Evolutionary conservation across 2,888 invertebrate species (phyloP), one percentile per base, ranked within the genome.

Genomic region (Synanthedon vespiformis): DNA sequence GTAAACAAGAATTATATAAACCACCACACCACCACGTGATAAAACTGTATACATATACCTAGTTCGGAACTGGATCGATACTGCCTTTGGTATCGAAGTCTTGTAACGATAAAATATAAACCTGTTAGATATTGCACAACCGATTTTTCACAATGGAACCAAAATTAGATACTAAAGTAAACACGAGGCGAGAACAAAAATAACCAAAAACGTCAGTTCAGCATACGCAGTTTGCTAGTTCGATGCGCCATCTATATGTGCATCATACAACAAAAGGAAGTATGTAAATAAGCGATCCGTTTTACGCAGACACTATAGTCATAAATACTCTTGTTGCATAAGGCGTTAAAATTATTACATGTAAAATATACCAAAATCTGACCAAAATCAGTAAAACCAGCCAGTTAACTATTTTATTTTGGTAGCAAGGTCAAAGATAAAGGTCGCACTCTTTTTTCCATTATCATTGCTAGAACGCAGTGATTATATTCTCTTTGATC

Each of bases 1-100:
- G 88, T 88, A 88, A 88, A 88, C 88, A 88, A 88, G 80, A 88
- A 88, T 88, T 88, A 88, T 88, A 87, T 88, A 88, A 88, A 88
- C 86, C 80, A 82, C 82, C 80, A 86, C 88, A 88, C 87, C 83
- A 88, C 88, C 88, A 88, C 88, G 88, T 88, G 88, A 88, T 86
- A 82, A 75, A 79, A 80, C 80, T 86, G 85, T 86, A 82, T 84
- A 85, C 82, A 84, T 86, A 86, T 84, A 87, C 72, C 77, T 74
- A 79, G 72, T 77, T 77, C 72, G 74, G 76, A 76, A 77, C 70
- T 68, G 70, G 85, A 87, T 86, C 86, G 80, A 86, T 87, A 87
- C 70, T 73, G 61, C 73, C 66, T 67, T 63, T 64, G 65, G 65
- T 65, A 63, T 60, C 57, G 60, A 65, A 65, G 64, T 61, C 58